Evolutionary conservation across 2,113 vertebrate genomes (phyloP).

Genomic region (Nansenia antarctica): DNA sequence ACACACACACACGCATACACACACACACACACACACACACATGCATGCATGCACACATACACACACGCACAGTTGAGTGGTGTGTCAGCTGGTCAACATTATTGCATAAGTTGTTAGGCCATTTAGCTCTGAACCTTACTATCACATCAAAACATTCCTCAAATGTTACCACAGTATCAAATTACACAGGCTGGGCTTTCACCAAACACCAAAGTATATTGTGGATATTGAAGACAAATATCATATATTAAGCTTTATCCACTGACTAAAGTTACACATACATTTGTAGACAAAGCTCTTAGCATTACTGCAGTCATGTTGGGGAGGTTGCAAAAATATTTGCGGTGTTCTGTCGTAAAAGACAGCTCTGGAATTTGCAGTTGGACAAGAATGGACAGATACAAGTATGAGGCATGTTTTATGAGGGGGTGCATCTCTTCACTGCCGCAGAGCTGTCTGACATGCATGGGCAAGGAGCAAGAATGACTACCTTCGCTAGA

Average conservation of each 20-base stretch:
- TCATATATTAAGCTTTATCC: no score
- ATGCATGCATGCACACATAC: not conserved
- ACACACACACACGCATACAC: not conserved
- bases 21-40: slow-evolving; percentile 4
- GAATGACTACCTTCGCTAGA: not conserved
- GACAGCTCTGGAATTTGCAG: not conserved
- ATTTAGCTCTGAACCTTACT: not conserved
- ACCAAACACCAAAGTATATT: no score
- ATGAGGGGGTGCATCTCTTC: not conserved
- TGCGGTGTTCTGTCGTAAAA: no score
- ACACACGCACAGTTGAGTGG: not conserved
- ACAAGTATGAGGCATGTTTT: not conserved
- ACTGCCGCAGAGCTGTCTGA: not conserved
- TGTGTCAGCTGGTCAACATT: not conserved
- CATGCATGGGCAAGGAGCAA: not conserved
- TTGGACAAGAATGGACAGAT: not conserved
- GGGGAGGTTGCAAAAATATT: no score
- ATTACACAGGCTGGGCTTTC: not conserved
- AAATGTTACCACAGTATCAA: not conserved
- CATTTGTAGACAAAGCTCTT: no score
- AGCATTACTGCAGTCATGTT: no score
- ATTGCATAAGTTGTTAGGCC: not conserved
- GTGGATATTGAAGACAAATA: no score
- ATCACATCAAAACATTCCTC: not conserved
- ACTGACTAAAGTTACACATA: no score